Evolutionary conservation across 2,113 vertebrate species (phyloP).

Genomic region (Syngnathus floridae): DNA sequence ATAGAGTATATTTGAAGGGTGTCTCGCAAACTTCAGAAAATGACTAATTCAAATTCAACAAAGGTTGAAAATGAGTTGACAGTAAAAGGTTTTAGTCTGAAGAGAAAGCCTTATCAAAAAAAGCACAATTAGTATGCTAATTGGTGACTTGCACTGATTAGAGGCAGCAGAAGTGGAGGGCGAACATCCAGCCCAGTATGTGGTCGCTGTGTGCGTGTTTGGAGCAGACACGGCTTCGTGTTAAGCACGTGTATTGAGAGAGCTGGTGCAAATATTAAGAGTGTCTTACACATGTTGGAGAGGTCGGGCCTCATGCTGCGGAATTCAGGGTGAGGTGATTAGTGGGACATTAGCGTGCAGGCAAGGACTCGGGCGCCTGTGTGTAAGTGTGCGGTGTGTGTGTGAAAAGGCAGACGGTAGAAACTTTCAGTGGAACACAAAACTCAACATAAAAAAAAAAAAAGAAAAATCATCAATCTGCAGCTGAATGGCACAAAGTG

Average conservation of each 20-base stretch:
- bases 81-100: neutral
- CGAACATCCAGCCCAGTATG: slow-evolving; percentile 17
- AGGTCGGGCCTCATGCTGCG: slow-evolving; percentile 58
- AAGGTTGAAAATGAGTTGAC: neutral
- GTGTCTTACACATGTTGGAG: slow-evolving; percentile 17
- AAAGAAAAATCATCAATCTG: neutral
- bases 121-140: slow-evolving; percentile 49
- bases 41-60: neutral
- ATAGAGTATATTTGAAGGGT: neutral
- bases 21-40: neutral
- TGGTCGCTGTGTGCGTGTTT: slow-evolving; percentile 3
- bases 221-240: neutral
- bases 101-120: slow-evolving; percentile 18
- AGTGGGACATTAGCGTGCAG: slow-evolving; percentile 63
- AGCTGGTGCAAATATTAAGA: neutral
- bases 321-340: slow-evolving; percentile 67
- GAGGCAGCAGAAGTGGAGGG: slow-evolving; percentile 37
- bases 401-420: neutral
- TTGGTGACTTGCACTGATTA: slow-evolving; percentile 60
- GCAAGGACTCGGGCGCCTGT: slow-evolving; percentile 6
- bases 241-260: slow-evolving; percentile 1
- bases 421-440: neutral
- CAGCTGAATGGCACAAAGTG: too few relatives aligned
- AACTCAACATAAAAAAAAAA: neutral
- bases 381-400: neutral